A percentile compares a stretch with the other conserved stretches of the same genome.
These are phyloP conservation scores for Zosterops pallidus DNA, from an alignment of 2,113 vertebrate species.

Conservation along the genomic window DNA sequence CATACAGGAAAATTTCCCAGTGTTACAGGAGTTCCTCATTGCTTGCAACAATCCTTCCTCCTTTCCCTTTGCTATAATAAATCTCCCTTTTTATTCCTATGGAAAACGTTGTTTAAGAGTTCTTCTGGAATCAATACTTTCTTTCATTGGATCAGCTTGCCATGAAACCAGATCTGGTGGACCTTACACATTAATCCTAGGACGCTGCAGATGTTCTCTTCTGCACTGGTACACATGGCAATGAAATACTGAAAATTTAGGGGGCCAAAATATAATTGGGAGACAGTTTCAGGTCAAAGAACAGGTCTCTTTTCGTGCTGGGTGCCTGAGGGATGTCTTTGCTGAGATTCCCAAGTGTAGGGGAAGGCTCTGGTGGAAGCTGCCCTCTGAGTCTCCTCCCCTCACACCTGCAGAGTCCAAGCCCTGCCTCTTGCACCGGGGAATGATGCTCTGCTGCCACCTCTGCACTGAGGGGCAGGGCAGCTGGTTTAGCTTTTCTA, in stretches of 20 bases:
- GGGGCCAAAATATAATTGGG: background rate
- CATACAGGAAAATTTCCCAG: background rate
- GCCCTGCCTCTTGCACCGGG: background rate
- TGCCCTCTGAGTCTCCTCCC: background rate
- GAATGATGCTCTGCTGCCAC: background rate
- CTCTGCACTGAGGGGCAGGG: background rate
- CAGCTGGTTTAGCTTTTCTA: background rate
- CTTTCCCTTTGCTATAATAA: background rate
- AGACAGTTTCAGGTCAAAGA: background rate
- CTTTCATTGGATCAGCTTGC: background rate
- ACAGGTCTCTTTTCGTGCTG: background rate
- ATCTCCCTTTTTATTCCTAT: background rate
- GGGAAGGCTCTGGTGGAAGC: background rate
- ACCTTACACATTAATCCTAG: background rate
- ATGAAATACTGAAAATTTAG: background rate
- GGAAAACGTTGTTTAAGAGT: background rate
- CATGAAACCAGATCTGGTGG: background rate
- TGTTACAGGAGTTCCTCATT: background rate
- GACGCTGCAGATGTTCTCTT: background rate
- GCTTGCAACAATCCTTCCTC: background rate
- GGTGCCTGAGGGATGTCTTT: background rate
- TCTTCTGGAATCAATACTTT: background rate
- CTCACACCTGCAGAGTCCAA: background rate
- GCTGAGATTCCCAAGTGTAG: background rate
- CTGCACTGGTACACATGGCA: background rate